These are phyloP conservation scores for Procavia capensis DNA, from an alignment of 2,113 vertebrate species.

Conservation along the genomic window DNA sequence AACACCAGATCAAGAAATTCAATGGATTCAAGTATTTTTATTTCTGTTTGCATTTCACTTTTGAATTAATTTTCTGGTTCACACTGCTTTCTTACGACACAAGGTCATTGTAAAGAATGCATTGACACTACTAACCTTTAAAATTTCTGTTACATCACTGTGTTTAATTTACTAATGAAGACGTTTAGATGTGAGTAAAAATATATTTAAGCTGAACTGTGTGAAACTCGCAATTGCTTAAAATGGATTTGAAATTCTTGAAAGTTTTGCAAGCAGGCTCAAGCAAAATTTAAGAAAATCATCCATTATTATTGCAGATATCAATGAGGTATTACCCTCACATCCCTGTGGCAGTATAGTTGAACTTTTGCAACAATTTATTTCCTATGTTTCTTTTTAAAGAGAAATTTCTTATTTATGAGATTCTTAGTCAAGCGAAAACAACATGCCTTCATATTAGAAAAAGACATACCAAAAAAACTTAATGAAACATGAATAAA, in stretches of 20 bases:
- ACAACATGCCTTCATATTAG: too few species aligned
- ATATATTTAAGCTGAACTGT: slow-evolving; percentile 24
- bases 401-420: not conserved
- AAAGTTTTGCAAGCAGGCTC: not conserved
- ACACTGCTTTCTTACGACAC: not conserved
- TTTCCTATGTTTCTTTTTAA: not conserved
- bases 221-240: not conserved
- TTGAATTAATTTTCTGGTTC: not conserved
- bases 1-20: not conserved
- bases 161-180: slow-evolving; percentile 25
- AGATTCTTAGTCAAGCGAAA: too few species aligned
- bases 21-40: not conserved
- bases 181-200: not conserved
- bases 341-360: not conserved
- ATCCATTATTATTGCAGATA: not conserved
- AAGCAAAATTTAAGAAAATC: slow-evolving; percentile 3
- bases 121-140: not conserved
- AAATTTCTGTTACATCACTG: not conserved
- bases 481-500: not conserved
- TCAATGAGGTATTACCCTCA: not conserved
- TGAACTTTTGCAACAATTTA: not conserved
- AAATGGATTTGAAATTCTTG: not conserved
- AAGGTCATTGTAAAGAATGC: not conserved
- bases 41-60: not conserved
- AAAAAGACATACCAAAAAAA: not conserved